These are phyloP conservation scores for Cosmia pyralina DNA, from an alignment of 2,888 invertebrate species.

Conservation along the genomic window DNA sequence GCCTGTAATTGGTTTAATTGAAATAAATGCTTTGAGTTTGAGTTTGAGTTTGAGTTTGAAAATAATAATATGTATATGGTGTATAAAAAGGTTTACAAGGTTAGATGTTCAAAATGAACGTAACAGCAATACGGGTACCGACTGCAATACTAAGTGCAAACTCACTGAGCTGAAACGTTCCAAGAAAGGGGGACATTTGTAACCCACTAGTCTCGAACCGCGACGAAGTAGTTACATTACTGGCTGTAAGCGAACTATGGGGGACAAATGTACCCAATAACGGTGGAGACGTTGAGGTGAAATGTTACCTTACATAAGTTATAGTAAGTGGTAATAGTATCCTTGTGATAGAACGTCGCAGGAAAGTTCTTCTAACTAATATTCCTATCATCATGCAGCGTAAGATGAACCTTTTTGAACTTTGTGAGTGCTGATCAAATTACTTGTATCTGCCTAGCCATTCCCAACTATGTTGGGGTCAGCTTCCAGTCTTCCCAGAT, in stretches of 20 bases:
- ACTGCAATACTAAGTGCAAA: conserved; percentile 24
- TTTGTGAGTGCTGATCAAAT: background rate
- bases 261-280: conserved; percentile 45
- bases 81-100: too few species aligned
- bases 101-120: conserved; percentile 23
- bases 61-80: too few species aligned
- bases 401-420: background rate
- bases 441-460: background rate
- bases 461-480: background rate
- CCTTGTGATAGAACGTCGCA: background rate
- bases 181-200: conserved; percentile 33
- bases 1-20: too few species aligned
- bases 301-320: conserved; percentile 34
- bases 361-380: background rate
- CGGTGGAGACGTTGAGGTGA: conserved; percentile 5
- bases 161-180: conserved; percentile 13
- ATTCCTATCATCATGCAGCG: background rate
- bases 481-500: background rate
- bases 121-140: background rate
- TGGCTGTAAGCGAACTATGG: conserved; percentile 26
- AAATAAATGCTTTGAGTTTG: too few species aligned
- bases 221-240: conserved; percentile 37
- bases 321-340: background rate
- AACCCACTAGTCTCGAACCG: conserved; percentile 16
- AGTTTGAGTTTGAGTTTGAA: too few species aligned